Base-by-base conservation (phyloP, 2,888 invertebrate genomes). In the Enchytraeus crypticus region DNA sequence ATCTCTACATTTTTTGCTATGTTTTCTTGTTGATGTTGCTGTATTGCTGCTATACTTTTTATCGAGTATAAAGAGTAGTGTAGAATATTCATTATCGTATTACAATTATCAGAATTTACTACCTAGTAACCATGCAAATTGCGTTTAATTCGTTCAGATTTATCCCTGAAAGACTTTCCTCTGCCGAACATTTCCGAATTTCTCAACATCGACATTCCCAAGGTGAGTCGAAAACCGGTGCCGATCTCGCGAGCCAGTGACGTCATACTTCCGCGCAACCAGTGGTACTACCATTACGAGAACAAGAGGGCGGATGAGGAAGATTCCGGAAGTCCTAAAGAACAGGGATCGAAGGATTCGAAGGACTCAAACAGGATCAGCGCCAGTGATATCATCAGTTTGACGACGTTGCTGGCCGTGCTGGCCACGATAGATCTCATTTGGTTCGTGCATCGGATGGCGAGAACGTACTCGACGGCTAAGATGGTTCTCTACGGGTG, bases 401-500 rank as follows among this genome's bases (percentile, higher is more conserved):
- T 67, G 63, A 47, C 59, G n/a, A 47, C 64, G 11, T 56, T 68
- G 27, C 62, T 76, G 30, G 70, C 64, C 32, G 63, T 70, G 38
- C 71, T 76, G 68, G 64, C 73, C 0, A 62, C 70, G 26, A 71
- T 77, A 23, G 77, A 77, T 64, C 33, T 73, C 2, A 58, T 75
- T n/a, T 73, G 75, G 71, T 70, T 77, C 57, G 57, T 73, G 18
- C 76, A 77, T 59, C 68, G 76, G 18, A 72, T 76, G 70, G 69
- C 73, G n/a, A 72, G 73, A 59, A 72, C 76, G 0, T 70, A 72
- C 57, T 72, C 72, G 5, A 71, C 73, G 5, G 72, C 73, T 18
- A 71, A 71, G 63, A 71, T 77, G 51, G 66, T 76, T 29, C 65
- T 77, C 32, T 75, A 72, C 64, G 77, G 77, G 2, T 75, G 72